Conservation (phyloP, 2,113 vertebrate species). For the Chloebia gouldiae region DNA sequence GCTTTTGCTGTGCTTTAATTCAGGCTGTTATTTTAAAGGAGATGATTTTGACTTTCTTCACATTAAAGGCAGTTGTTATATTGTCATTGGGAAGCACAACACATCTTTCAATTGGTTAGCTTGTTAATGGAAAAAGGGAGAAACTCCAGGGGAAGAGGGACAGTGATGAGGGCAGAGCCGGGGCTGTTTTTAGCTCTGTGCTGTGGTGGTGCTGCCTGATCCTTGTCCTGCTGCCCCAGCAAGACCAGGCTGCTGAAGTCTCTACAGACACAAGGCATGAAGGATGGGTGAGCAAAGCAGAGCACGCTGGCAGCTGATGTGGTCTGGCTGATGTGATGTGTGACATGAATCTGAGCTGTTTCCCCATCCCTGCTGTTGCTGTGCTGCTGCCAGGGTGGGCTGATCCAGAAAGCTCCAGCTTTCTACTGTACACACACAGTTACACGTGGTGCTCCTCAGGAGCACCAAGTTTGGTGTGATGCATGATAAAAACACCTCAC, state of each 20-base stretch:
- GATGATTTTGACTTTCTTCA: neutral
- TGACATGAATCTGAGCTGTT: neutral
- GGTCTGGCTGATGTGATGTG: neutral
- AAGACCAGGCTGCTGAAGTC: neutral
- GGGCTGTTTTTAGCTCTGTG: neutral
- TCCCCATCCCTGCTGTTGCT: neutral
- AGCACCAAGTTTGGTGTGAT: rapidly evolving
- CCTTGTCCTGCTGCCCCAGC: neutral
- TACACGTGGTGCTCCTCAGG: neutral
- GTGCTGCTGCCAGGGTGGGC: neutral
- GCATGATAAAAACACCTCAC: neutral
- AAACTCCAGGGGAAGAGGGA: rapidly evolving
- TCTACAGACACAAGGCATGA: neutral
- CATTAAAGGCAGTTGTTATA: neutral
- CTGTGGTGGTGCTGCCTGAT: neutral
- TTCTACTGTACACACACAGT: rapidly evolving
- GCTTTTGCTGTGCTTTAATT: neutral
- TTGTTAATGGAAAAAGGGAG: neutral
- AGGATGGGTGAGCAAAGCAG: neutral
- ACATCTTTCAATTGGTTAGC: neutral
- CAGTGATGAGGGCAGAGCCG: rapidly evolving
- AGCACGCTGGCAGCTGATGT: neutral
- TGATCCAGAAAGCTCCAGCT: neutral
- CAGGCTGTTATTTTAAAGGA: neutral
- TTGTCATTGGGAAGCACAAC: neutral